Percentiles rank a stretch among this genome's conserved stretches.
Conservation (phyloP, 2,113 vertebrate genomes). For the Pachycephala philippinensis region DNA sequence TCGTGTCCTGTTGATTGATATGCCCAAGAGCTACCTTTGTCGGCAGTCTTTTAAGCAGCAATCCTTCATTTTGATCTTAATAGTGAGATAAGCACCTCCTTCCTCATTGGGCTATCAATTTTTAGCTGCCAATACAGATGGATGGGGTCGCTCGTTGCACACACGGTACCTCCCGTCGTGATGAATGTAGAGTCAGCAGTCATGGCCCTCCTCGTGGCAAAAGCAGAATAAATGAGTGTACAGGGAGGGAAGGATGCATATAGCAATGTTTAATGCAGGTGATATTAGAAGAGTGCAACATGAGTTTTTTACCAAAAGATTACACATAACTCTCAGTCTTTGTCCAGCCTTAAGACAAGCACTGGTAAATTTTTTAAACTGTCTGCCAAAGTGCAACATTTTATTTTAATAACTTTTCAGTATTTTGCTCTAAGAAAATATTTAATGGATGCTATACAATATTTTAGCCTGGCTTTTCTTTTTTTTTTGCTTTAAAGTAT, state of each 20-base stretch:
- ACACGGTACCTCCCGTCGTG: constrained; percentile 68
- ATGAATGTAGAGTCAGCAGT: constrained; percentile 84
- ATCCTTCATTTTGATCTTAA: constrained; percentile 79
- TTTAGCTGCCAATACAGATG: constrained; percentile 88
- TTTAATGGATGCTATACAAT: not conserved
- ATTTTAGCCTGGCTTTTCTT: not conserved
- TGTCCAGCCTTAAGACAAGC: not conserved
- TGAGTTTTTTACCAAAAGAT: not conserved
- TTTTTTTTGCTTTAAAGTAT: not conserved
- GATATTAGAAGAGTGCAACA: not conserved
- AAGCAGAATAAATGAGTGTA: constrained; percentile 59
- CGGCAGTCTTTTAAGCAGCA: constrained; percentile 79
- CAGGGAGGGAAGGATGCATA: not conserved
- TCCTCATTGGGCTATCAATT: constrained; percentile 66
- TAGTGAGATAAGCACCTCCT: constrained; percentile 60
- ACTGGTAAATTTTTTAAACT: constrained; percentile 5
- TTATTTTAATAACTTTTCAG: not conserved
- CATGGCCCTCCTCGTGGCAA: constrained; percentile 77
- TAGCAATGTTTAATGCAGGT: not conserved
- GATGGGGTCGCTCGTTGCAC: constrained; percentile 80
- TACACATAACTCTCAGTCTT: not conserved
- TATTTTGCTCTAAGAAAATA: constrained; percentile 26
- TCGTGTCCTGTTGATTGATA: constrained; percentile 76
- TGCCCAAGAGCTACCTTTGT: constrained; percentile 73
- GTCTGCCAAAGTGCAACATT: not conserved